A percentile compares a stretch with the other conserved stretches of the same genome.
phyloP scores from a whole-genome alignment of 1,140 invertebrate genomes.

The Danaus plexippus region DNA sequence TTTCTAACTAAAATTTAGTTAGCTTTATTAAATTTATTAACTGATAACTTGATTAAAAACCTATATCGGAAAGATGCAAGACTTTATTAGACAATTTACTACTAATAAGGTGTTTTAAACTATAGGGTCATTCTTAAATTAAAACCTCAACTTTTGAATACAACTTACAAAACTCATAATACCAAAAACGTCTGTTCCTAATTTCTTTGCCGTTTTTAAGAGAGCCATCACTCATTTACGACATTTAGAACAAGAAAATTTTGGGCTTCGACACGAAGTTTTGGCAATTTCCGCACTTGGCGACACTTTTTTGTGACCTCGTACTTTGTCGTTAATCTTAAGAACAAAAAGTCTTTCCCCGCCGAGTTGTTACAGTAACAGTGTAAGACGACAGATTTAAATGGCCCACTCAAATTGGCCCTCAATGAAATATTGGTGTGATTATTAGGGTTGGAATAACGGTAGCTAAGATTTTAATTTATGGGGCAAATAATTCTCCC shows the following conservation, averaged over 20 bases:
- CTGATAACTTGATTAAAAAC: neutral
- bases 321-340: conserved; percentile 65
- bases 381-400: conserved; percentile 59
- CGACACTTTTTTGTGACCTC: conserved; percentile 59
- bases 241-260: conserved; percentile 67
- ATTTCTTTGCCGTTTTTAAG: conserved; percentile 68
- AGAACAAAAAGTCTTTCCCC: conserved; percentile 60
- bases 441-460: conserved; percentile 22
- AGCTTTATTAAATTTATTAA: neutral
- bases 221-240: conserved; percentile 68
- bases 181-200: conserved; percentile 65
- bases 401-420: conserved; percentile 42
- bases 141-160: conserved; percentile 44
- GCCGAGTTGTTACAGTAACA: conserved; percentile 47
- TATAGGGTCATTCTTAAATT: conserved; percentile 22
- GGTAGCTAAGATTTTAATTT: conserved; percentile 5
- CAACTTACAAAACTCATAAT: conserved; percentile 55
- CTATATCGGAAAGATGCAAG: too few relatives aligned
- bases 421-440: conserved; percentile 25
- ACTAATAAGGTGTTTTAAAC: conserved; percentile 7
- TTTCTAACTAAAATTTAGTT: neutral
- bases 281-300: conserved; percentile 65
- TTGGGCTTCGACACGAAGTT: conserved; percentile 65
- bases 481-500: neutral
- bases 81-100: neutral